phyloP scores from a whole-genome alignment of 2,797 vertebrate species.

The Spizella passerina region DNA sequence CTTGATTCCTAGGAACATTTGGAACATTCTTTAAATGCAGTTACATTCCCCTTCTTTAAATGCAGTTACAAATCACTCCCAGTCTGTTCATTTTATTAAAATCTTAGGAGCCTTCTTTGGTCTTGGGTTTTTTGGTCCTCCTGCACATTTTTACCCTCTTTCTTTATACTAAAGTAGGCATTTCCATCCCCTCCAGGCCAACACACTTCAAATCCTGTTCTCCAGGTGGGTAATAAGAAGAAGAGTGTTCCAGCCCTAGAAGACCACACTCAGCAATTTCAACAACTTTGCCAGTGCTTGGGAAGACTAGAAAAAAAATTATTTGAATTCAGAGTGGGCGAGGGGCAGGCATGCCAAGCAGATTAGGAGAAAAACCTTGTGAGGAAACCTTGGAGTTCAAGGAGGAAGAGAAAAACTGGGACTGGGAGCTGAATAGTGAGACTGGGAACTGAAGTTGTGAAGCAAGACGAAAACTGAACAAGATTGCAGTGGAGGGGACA shows the following conservation, averaged over 20 bases:
- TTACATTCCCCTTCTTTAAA: neutral
- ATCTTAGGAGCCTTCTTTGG: neutral
- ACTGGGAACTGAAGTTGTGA: neutral
- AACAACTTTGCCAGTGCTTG: neutral
- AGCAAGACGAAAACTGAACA: neutral
- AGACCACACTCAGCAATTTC: neutral
- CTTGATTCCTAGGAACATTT: neutral
- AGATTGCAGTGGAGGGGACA: neutral
- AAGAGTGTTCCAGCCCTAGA: neutral
- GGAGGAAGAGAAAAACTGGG: neutral
- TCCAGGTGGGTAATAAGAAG: neutral
- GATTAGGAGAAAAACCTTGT: neutral
- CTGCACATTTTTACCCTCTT: neutral
- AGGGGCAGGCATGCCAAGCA: neutral
- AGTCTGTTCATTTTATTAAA: neutral
- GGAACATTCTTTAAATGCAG: neutral
- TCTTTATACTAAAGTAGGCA: neutral
- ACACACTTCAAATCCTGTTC: neutral
- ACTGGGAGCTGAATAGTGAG: neutral
- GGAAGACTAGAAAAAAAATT: neutral
- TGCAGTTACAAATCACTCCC: neutral
- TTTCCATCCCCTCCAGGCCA: neutral
- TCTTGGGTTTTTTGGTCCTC: neutral
- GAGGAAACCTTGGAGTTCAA: rapidly evolving
- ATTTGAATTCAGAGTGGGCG: neutral